Base-by-base conservation (phyloP, 2,888 invertebrate species). In the Habroteleia sp. region DNA sequence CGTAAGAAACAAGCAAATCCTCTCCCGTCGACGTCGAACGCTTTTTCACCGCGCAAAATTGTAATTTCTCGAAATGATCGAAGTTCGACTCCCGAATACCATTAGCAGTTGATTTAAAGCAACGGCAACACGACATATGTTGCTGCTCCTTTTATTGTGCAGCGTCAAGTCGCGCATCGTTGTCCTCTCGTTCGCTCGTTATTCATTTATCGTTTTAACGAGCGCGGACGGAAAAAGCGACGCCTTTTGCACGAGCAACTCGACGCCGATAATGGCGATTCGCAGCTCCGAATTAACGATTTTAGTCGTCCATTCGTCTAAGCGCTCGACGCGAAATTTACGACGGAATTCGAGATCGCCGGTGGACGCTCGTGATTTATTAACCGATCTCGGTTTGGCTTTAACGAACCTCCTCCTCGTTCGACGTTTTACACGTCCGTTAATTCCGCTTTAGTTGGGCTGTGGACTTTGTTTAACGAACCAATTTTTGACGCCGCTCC, bases 191-290 rank as follows among this genome's bases (percentile, higher is more conserved):
- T 41, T 46, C 83, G 84, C 84, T 85, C 86, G 86, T 86, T 87
- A 86, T 86, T 85, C 85, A 85, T 86, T 84, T 85, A 85, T 84
- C 85, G 81, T 83, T 86, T 87, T 86, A 86, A 85, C 86, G 85
- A 87, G 85, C 82, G 80, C 81, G 81, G 81, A 80, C 82, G 79
- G 80, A 80, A 81, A 81, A 84, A 82, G 76, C 54, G 54, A 29
- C 14, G 52, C 7, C 44, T 54, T 37, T 54, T 10, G 46, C 46
- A 13, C 42, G 50, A 6, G 16, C 65, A 13, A 44, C 16, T 65
- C 44, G 2, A 6, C 46, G 74, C 77, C 77, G 76, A 80, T 81
- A 79, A 71, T 77, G 50, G 65, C 76, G 77, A 74, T 77, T 71
- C 58, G 50, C 60, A 58, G 71, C 27, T 39, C 48, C 66, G 48